phyloP scores from a whole-genome alignment of 2,888 invertebrate genomes.

The Chouioia cunea region DNA sequence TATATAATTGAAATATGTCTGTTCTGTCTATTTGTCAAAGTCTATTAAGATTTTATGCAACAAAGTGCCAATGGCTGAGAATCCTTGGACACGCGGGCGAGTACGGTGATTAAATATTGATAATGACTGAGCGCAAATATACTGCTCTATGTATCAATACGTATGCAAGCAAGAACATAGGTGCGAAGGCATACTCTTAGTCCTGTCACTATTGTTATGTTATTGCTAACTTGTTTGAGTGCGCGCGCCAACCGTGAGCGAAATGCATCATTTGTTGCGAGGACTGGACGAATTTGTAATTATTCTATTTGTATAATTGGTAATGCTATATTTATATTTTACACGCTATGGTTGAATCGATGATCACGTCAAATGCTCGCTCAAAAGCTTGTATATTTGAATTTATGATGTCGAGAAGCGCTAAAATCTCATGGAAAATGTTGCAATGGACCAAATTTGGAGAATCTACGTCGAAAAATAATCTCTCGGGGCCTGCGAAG shows the following conservation, averaged over 20 bases:
- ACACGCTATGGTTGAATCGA: constrained; percentile 26
- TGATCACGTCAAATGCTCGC: constrained; percentile 25
- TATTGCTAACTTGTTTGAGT: no score
- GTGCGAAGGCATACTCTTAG: no score
- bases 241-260: constrained; percentile 7
- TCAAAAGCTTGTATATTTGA: constrained; percentile 37
- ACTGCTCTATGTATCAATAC: no score
- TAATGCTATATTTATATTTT: constrained; percentile 37
- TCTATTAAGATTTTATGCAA: constrained; percentile 40
- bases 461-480: constrained; percentile 34
- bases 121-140: no score
- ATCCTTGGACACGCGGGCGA: constrained; percentile 22
- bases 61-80: constrained; percentile 45
- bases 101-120: no score
- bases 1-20: constrained; percentile 25
- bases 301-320: constrained; percentile 39
- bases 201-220: no score
- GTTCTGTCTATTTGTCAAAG: constrained; percentile 35
- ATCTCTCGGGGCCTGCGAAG: constrained; percentile 27
- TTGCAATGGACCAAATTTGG: constrained; percentile 46
- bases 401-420: constrained; percentile 38
- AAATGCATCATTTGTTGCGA: constrained; percentile 22
- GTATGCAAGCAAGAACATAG: no score
- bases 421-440: constrained; percentile 34
- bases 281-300: constrained; percentile 12